phyloP scores from a whole-genome alignment of 2,888 invertebrate genomes.

The Noctua janthina region DNA sequence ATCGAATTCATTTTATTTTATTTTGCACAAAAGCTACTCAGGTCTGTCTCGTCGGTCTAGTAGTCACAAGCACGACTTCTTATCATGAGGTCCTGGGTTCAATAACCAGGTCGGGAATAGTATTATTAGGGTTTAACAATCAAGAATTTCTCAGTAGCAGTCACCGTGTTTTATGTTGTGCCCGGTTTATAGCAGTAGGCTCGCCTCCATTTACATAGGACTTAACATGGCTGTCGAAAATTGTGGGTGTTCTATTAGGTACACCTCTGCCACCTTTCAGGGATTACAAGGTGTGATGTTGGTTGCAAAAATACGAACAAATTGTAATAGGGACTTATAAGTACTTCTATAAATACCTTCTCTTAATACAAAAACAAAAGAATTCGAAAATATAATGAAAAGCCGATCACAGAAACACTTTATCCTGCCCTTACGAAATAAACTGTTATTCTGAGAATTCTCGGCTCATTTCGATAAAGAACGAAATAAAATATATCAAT shows the following conservation, averaged over 20 bases:
- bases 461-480: background rate
- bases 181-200: no score
- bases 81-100: no score
- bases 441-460: conserved; percentile 16
- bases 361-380: background rate
- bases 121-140: no score
- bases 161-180: background rate
- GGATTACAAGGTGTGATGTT: background rate
- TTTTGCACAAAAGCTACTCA: no score
- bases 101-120: no score
- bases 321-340: background rate
- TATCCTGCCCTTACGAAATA: conserved; percentile 2
- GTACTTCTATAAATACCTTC: no score
- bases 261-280: background rate
- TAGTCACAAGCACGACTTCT: no score
- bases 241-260: background rate
- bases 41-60: no score
- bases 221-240: background rate
- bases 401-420: conserved; percentile 2
- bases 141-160: no score
- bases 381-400: background rate
- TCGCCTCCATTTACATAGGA: background rate
- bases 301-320: background rate
- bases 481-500: conserved; percentile 32
- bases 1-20: no score